Base-by-base conservation (phyloP, 2,113 vertebrate genomes). In the Eonycteris spelaea region DNA sequence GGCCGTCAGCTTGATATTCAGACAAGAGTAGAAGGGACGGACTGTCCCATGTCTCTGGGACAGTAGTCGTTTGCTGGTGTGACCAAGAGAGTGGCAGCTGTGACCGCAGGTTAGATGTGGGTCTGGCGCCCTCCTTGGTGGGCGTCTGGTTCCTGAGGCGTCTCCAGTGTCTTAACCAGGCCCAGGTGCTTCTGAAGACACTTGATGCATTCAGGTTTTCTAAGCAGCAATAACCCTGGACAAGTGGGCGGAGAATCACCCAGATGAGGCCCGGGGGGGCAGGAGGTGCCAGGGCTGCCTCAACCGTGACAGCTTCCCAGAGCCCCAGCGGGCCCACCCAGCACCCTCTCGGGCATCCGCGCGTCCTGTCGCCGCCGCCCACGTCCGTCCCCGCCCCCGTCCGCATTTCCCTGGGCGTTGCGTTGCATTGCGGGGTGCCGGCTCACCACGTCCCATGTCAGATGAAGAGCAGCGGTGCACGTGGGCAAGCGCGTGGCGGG, bases 231-330 rank as follows among this genome's bases (percentile, higher is more conserved):
- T 73, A 15, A 30, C 35, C 30, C 3, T 43, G 5, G 4, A 6
- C 14, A 22, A n/a, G 15, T 40, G 11, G 6, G 51, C 43, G 45
- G 3, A 48, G 45, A 12, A 48, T 30, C 18, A 53, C 40, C 67
- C 33, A 28, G 2, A 0, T 4, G 13, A 33, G 45, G 33, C 2
- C 13, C 15, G 7, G 48, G 18, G 18, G 16, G 21, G 15, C 8
- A 0, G 16, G 45, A 53, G 38, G 16, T 18, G 10, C 26, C 6
- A 61, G 86, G 63, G 40, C 30, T 55, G 26, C 57, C 2, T 51
- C 22, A 0, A 0, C 40, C 24, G 3, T 12, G 73, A 33, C 26
- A 1, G 33, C 38, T 0, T 30, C 57, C 5, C 7, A 1, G 67
- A 30, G 51, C 38, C 63, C 38, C 4, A 5, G 48, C 59, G 0